Evolutionary conservation across 2,888 invertebrate species (phyloP), one percentile per base, ranked within the genome.

Genomic region (Strigamia transsilvanica): DNA sequence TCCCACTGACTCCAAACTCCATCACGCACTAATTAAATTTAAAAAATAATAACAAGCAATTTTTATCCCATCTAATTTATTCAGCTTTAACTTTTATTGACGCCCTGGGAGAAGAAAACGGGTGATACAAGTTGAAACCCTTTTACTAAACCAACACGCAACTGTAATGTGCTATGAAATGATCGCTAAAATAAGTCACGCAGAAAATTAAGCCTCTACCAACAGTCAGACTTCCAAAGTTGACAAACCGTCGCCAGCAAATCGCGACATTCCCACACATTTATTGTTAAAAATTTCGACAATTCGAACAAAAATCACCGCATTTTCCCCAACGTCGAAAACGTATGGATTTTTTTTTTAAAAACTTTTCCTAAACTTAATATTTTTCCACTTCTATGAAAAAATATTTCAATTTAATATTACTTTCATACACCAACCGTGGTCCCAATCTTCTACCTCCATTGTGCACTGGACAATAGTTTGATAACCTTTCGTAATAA

Each of bases 181-280:
- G 61, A 66, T 66, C 61, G 18, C 61, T 66, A 66, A 66, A 66
- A 66, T 66, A 66, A 66, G 61, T 66, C 61, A 66, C 61, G 61
- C 61, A 66, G 61, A 66, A 66, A 66, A 66, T 66, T 66, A 66
- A 66, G 61, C 61, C 18, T 18, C 21, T n/a, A 12, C 61, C 18
- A 66, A 66, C 61, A n/a, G 21, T 23, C 18, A 66, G 61, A 66
- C 61, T 66, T 66, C 7, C 21, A 66, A 66, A 66, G 21, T 66
- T 66, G 18, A 18, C 23, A 38, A 38, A 38, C 10, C 38, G 10
- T 38, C 38, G 38, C 38, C 38, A 38, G 38, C 6, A 38, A 38
- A 38, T 38, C 38, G 10, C 9, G 38, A 38, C 38, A 38, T 38
- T 38, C 6, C 9, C 9, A 38, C 38, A 38, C 6, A 9, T 38